Evolutionary conservation across 2,888 invertebrate species (phyloP), one percentile per base, ranked within the genome.

Genomic region (Geotrupes spiniger): DNA sequence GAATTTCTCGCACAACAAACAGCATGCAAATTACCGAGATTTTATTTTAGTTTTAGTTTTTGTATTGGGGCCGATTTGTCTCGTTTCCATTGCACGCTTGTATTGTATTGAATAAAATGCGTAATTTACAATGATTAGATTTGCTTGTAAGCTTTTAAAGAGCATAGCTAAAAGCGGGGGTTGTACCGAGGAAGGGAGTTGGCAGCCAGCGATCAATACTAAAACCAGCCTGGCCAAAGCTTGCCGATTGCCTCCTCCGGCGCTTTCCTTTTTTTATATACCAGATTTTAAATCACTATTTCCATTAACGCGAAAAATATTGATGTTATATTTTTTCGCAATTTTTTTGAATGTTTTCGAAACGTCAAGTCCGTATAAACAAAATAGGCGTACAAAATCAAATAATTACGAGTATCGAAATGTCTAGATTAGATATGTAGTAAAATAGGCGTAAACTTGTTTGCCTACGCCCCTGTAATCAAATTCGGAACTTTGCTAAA

Each of bases 201-300:
- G 59, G 60, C 60, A 52, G 37, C 26, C 59, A 49, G 46, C 62
- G 68, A 72, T 72, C 72, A 72, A 72, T 72, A 72, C 71, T 61
- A 65, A 60, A 63, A 59, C 60, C 62, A 62, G 69, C 70, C 69
- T 65, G 67, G 71, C 63, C 65, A 66, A 63, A 66, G 67, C 66
- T 61, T 63, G 58, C 53, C 51, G 53, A 55, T 56, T 51, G 49
- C 51, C 41, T 41, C 38, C 39, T 28, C 31, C 17, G 6, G 12
- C 11, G 15, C 33, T 33, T 14, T 33, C 15, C 9, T 31, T 10
- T 31, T 12, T 31, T 11, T 5, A 6, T 31, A 12, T n/a, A 11
- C 31, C 9, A 31, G 31, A n/a, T 11, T 31, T 11, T 31, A 31
- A 31, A 31, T 31, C 12, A 31, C 12, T 12, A 6, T 11, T 10